These are phyloP conservation scores for Stenodema calcarata DNA, from an alignment of 2,888 invertebrate species.

Conservation along the genomic window DNA sequence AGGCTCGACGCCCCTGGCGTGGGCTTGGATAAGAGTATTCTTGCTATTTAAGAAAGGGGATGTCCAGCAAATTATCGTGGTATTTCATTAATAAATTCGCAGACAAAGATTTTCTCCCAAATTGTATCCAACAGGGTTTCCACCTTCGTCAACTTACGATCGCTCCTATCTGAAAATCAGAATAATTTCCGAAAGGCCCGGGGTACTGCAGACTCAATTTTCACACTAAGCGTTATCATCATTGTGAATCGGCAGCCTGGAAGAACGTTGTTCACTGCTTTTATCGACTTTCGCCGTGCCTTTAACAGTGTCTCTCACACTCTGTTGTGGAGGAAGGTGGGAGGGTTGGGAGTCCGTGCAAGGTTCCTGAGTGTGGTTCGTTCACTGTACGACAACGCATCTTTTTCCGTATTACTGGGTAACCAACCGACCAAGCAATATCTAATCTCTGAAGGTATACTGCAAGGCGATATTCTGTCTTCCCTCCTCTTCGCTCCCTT, in stretches of 20 bases:
- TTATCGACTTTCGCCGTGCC: background rate
- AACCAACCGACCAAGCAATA: background rate
- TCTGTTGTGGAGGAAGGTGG: background rate
- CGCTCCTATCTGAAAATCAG: background rate
- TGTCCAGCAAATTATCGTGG: background rate
- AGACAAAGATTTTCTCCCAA: slow-evolving; percentile 1
- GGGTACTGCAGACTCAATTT: background rate
- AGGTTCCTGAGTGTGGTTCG: background rate
- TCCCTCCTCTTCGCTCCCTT: slow-evolving; percentile 3
- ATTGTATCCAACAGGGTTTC: background rate
- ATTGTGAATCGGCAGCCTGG: background rate
- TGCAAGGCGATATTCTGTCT: slow-evolving; percentile 1
- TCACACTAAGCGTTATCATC: background rate
- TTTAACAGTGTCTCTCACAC: background rate
- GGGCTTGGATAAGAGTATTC: background rate
- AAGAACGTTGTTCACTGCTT: background rate
- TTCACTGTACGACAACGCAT: background rate
- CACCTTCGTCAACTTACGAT: background rate
- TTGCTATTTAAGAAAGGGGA: slow-evolving; percentile 5
- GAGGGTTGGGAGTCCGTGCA: background rate
- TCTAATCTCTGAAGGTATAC: background rate
- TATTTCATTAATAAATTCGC: slow-evolving; percentile 4
- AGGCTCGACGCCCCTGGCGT: background rate
- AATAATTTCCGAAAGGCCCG: background rate
- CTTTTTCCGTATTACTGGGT: background rate